These are phyloP conservation scores for Gnathonemus longibarbis DNA, from an alignment of 2,113 vertebrate species.

Conservation along the genomic window DNA sequence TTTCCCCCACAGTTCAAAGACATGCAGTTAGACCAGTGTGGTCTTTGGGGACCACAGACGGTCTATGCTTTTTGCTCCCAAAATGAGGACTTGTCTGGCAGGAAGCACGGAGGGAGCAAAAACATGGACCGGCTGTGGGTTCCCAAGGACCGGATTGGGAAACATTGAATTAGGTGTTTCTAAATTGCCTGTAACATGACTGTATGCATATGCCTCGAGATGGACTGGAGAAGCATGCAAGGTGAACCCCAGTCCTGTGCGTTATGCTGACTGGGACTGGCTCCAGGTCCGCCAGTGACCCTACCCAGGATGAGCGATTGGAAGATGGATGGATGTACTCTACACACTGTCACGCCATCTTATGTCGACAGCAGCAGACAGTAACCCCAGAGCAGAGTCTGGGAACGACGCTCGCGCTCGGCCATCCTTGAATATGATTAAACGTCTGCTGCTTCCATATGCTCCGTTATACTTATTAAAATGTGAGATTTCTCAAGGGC, in stretches of 20 bases:
- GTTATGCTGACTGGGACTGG: not conserved
- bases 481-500: slow-evolving; percentile 1
- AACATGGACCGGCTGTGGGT: not conserved
- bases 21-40: not conserved
- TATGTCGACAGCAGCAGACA: not conserved
- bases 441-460: not conserved
- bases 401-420: not conserved
- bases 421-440: not conserved
- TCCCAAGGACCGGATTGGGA: not conserved
- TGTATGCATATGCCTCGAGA: not conserved
- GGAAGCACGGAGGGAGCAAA: not conserved
- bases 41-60: not conserved
- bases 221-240: not conserved
- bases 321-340: not conserved
- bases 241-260: not conserved
- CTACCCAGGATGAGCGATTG: not conserved
- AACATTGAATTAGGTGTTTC: not conserved
- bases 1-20: not conserved
- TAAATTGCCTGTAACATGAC: not conserved
- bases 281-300: not conserved
- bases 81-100: not conserved
- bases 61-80: not conserved
- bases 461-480: not conserved
- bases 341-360: not conserved
- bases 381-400: not conserved